Conservation (phyloP, 2,888 invertebrate species). For the Parelbella ahira region DNA sequence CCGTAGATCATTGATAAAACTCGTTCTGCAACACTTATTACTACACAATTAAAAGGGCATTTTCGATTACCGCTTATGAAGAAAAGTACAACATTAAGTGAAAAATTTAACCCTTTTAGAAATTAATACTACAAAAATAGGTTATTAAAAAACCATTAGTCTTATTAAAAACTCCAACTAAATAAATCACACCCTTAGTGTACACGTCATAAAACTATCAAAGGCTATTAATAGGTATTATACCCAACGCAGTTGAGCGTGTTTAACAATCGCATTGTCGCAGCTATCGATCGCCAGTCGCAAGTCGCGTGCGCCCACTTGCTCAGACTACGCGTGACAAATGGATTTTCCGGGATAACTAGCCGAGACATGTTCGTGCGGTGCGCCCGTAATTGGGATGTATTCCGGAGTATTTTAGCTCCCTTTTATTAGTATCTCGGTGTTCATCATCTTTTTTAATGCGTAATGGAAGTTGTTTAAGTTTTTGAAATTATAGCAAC, state of each 20-base stretch:
- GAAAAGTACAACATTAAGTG: no score
- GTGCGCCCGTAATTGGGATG: conserved; percentile 21
- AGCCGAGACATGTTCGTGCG: conserved; percentile 22
- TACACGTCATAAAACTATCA: neutral
- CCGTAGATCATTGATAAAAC: no score
- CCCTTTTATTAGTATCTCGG: conserved; percentile 9
- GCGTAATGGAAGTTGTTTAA: no score
- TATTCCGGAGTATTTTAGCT: conserved; percentile 10
- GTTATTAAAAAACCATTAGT: no score
- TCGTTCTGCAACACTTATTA: no score
- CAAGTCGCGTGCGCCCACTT: conserved; percentile 38
- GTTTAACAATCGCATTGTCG: conserved; percentile 30
- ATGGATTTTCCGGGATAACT: conserved; percentile 43
- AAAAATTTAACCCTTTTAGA: no score
- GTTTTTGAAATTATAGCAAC: no score
- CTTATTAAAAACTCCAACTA: no score
- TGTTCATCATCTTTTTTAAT: no score
- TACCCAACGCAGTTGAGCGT: conserved; percentile 25
- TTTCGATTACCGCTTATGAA: no score
- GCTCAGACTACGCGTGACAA: conserved; percentile 60
- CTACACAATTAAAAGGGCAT: no score
- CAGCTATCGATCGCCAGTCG: conserved; percentile 27
- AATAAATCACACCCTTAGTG: conserved; percentile 5
- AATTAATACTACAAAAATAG: no score
- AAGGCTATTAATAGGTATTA: conserved; percentile 23